phyloP scores from a whole-genome alignment of 2,888 invertebrate species.

The Agrotis ipsilon region DNA sequence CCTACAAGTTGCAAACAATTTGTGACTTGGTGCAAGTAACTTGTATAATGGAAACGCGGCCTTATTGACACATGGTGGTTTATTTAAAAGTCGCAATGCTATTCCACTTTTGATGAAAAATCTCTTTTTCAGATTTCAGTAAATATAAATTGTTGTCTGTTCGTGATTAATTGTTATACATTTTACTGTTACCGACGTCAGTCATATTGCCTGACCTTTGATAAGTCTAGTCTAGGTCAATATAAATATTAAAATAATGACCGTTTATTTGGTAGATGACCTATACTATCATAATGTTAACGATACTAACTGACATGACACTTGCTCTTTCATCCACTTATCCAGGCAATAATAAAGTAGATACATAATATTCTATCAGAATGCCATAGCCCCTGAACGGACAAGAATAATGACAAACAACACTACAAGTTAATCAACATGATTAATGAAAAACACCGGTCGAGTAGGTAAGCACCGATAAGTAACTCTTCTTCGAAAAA shows the following conservation, averaged over 20 bases:
- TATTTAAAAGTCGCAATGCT: conserved; percentile 61
- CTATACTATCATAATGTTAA: background rate
- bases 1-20: no score
- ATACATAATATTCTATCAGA: background rate
- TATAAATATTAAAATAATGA: background rate
- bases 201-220: background rate
- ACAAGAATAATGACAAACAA: conserved; percentile 16
- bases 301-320: background rate
- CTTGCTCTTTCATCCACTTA: background rate
- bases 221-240: background rate
- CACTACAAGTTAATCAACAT: conserved; percentile 31
- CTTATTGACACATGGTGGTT: conserved; percentile 66
- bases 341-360: background rate
- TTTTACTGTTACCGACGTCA: background rate
- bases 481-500: conserved; percentile 34
- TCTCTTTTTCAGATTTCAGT: conserved; percentile 11
- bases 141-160: conserved; percentile 3
- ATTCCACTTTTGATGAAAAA: conserved; percentile 12
- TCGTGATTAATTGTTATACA: conserved; percentile 2
- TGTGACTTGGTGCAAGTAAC: no score
- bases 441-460: conserved; percentile 27
- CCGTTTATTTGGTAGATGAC: background rate
- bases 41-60: no score
- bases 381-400: background rate
- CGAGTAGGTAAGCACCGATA: conserved; percentile 6